Evolutionary conservation across 2,888 invertebrate species (phyloP).

Genomic region (Drosophila nigritarsus): DNA sequence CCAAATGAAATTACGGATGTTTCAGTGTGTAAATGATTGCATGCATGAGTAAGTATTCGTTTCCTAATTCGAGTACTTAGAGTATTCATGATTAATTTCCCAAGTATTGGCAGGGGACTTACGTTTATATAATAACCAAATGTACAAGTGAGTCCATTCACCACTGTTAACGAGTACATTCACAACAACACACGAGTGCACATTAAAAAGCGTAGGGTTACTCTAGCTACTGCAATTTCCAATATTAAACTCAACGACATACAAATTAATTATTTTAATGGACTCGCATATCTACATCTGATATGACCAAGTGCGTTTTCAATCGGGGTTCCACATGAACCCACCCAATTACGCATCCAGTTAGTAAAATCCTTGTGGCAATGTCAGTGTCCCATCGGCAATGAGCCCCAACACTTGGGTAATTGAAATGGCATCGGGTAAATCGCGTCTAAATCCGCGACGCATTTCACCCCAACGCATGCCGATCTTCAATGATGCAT

Average conservation of each 20-base stretch:
- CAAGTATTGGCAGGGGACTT: neutral
- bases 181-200: neutral
- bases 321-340: constrained; percentile 5
- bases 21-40: neutral
- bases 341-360: constrained; percentile 31
- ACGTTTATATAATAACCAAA: neutral
- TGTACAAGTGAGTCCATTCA: neutral
- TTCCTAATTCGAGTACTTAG: neutral
- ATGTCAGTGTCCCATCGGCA: constrained; percentile 52
- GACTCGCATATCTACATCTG: constrained; percentile 39
- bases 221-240: constrained; percentile 12
- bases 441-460: constrained; percentile 44
- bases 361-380: constrained; percentile 24
- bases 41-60: neutral
- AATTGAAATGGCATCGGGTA: constrained; percentile 67
- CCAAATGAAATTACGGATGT: neutral
- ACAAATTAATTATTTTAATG: constrained; percentile 55
- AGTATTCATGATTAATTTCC: neutral
- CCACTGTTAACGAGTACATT: constrained; percentile 6
- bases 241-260: constrained; percentile 9
- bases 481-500: constrained; percentile 48
- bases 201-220: neutral
- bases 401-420: constrained; percentile 71
- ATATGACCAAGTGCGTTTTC: constrained; percentile 44
- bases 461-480: constrained; percentile 33